Evolutionary conservation across 1,140 invertebrate genomes (phyloP), one percentile per base, ranked within the genome.

Genomic region (Hycleus phaleratus): DNA sequence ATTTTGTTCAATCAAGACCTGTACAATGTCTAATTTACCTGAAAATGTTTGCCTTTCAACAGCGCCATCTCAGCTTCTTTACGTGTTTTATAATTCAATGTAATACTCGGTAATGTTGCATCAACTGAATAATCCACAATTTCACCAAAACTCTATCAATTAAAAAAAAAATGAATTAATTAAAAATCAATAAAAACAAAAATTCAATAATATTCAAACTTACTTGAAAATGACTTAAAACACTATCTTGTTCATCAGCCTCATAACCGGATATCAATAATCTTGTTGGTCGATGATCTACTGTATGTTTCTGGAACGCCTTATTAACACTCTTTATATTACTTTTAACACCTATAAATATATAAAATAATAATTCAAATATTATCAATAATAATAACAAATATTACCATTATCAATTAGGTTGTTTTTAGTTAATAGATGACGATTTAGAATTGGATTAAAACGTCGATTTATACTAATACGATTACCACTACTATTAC

Each of bases 281-380:
- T 67, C 87, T 85, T 1, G 86, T 86, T 9, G 90, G 88, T 58
- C 91, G 75, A 65, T 91, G 86, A 76, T 93, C 91, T 7, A 93
- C 82, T 38, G 84, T 80, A 71, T 82, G 85, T 39, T 65, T 68
- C 47, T 68, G 61, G 38, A 66, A 68, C 3, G 40, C 40, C 53
- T 61, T 60, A 46, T 60, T 62, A 6, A 54, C 59, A 4, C 58
- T 55, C 32, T 66, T 66, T 6, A 64, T 53, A 48, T 62, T 62
- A 3, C 59, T 59, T 50, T 62, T 67, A 7, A 48, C 26, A 54
- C 32, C 42, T 49, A 18, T 44, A 59, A 38, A 49, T 56, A 54
- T 10, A 24, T 24, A 26, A 46, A 46, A 46, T 26, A 46, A 26
- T 24, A 24, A 46, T 10, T 42, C 1, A 7, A 39, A 39, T 42